phyloP scores from a whole-genome alignment of 92 coral and sea anemone species.

The Chrysogorgia sp. region DNA sequence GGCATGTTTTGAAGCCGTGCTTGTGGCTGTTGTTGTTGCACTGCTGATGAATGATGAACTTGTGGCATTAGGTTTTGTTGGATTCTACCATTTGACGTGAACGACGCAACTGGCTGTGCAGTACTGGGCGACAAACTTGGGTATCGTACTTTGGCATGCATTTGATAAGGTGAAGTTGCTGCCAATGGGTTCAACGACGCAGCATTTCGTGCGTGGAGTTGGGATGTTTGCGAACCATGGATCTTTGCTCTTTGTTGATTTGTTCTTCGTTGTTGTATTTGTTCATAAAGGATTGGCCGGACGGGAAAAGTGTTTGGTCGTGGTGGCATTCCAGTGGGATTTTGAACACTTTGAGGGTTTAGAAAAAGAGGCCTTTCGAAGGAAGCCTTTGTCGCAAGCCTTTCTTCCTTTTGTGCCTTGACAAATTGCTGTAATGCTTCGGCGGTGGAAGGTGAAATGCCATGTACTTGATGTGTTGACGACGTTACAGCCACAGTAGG shows the following conservation, averaged over 20 bases:
- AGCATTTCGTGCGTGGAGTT: constrained; percentile 39
- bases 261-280: constrained; percentile 37
- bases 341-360: constrained; percentile 36
- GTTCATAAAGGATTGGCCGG: constrained; percentile 25
- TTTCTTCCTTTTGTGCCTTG: constrained; percentile 18
- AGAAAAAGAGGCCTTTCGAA: constrained; percentile 16
- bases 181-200: constrained; percentile 12
- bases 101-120: constrained; percentile 13
- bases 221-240: constrained; percentile 1
- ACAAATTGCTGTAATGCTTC: constrained; percentile 29
- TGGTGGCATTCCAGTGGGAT: constrained; percentile 17
- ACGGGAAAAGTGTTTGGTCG: constrained; percentile 13
- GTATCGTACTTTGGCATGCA: constrained; percentile 38
- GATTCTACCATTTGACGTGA: constrained; percentile 17
- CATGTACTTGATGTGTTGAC: constrained; percentile 12
- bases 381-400: constrained; percentile 12
- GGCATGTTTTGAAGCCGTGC: constrained; percentile 25
- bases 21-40: constrained; percentile 10
- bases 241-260: constrained; percentile 26
- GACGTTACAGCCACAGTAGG: constrained; percentile 8
- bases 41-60: neutral
- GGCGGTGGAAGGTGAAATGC: constrained; percentile 22
- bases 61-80: constrained; percentile 40
- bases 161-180: constrained; percentile 11
- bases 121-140: constrained; percentile 5